Evolutionary conservation across 2,797 vertebrate genomes (phyloP).

Genomic region (Poliocrania exsul): DNA sequence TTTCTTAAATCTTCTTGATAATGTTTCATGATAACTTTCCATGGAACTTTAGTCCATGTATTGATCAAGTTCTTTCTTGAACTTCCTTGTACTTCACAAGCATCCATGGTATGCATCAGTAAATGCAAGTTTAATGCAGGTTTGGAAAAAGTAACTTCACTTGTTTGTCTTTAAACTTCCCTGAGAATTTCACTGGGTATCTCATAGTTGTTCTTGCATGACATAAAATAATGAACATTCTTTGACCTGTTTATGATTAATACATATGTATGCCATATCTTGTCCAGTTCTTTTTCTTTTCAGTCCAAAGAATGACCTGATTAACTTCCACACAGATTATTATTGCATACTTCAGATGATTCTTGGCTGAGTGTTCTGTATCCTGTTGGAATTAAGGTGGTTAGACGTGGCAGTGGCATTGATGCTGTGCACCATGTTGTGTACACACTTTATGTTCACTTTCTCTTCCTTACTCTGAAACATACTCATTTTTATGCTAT

Average conservation of each 20-base stretch:
- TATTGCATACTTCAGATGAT: neutral
- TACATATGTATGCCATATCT: neutral
- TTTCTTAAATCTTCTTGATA: neutral
- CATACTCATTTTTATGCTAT: accelerated
- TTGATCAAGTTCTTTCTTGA: neutral
- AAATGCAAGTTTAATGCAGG: neutral
- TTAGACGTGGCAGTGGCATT: neutral
- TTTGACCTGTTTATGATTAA: neutral
- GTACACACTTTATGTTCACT: neutral
- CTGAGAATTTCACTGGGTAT: neutral
- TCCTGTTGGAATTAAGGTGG: neutral
- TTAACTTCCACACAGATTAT: neutral
- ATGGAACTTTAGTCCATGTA: neutral
- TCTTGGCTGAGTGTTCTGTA: neutral
- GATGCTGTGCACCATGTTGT: neutral
- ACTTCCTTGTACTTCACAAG: neutral
- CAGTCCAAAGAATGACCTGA: neutral
- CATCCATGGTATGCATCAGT: neutral
- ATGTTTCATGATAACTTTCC: neutral
- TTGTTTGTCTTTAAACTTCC: neutral
- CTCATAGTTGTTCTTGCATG: neutral
- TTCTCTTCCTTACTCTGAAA: neutral
- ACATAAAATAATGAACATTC: neutral
- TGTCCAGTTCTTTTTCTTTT: neutral
- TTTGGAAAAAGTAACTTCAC: neutral